Base-by-base conservation (phyloP, 2,113 vertebrate genomes). In the Otocyon megalotis region DNA sequence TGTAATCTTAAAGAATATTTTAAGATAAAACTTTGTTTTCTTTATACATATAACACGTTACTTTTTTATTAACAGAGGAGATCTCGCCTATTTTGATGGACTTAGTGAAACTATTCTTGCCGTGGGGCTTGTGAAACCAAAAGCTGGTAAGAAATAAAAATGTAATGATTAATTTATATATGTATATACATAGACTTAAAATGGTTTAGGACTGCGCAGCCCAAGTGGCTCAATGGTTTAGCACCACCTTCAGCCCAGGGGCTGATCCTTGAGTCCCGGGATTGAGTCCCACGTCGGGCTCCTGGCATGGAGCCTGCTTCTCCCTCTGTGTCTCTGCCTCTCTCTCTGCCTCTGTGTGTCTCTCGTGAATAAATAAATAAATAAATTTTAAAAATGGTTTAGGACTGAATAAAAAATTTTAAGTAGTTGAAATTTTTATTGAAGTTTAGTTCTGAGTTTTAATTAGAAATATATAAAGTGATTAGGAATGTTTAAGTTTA, bases 41-140 rank as follows among this genome's bases (percentile, higher is more conserved):
- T 91, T 58, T 91, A 2, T 69, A 16, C 89, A 43, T 96, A 0
- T 71, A 86, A 13, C 28, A 11, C 87, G 17, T 93, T 95, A 97
- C 93, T 91, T 48, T 58, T 97, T 81, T 82, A 0, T 93, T 97
- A 92, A 72, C 98, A 99, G 99, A 80, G 99, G 99, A 63, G 99
- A 99, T 88, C 99, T 99, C 94, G 99, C 99, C 85, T 99, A 99
- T 97, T 99, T 99, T 98, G 99, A 99, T 98, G 99, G 99, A 12
- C 99, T 99, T 81, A 99, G 99, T 99, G 99, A 99, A 99, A 99
- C 99, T 8, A 99, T 99, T 94, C 99, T 99, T 95, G 99, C 99
- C n/a, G 99, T 99, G 11, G 99, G 99, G 4, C 99, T 99, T 50
- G 99, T 99, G 84, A 99, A 99, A 97, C 99, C 99, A 92, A 99